These are phyloP conservation scores for Euzophera pinguis DNA, from an alignment of 2,888 invertebrate genomes.

Conservation along the genomic window DNA sequence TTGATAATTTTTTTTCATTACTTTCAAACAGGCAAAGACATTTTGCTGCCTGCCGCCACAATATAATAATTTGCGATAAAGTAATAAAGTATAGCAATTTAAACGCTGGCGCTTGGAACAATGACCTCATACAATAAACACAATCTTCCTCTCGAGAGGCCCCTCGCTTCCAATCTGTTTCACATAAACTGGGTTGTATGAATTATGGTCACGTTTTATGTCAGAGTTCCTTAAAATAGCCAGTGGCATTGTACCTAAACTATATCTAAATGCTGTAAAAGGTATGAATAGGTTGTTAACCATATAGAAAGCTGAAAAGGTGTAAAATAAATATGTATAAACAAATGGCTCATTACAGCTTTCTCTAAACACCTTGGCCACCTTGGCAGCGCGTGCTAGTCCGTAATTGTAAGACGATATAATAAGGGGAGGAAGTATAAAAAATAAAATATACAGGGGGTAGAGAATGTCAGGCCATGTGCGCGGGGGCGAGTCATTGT, in stretches of 20 bases:
- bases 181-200: slow-evolving; percentile 32
- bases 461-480: slow-evolving; percentile 66
- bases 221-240: slow-evolving; percentile 20
- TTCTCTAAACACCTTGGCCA: slow-evolving; percentile 55
- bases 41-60: not conserved
- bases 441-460: slow-evolving; percentile 60
- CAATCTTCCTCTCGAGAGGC: slow-evolving; percentile 46
- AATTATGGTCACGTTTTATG: slow-evolving; percentile 34
- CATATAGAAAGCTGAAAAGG: not conserved
- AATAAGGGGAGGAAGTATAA: slow-evolving; percentile 63
- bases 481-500: slow-evolving; percentile 65
- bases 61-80: slow-evolving; percentile 20
- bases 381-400: slow-evolving; percentile 69
- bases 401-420: slow-evolving; percentile 51
- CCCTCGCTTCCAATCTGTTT: slow-evolving; percentile 47
- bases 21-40: not conserved
- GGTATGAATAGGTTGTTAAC: slow-evolving; percentile 16
- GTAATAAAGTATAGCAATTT: slow-evolving; percentile 51
- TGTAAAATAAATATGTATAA: slow-evolving; percentile 21
- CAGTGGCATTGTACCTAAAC: slow-evolving; percentile 15
- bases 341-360: slow-evolving; percentile 60
- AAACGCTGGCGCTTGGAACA: slow-evolving; percentile 58
- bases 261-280: slow-evolving; percentile 16
- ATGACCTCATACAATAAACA: slow-evolving; percentile 63
- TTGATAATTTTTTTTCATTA: slow-evolving; percentile 5